Percentiles rank a stretch among this genome's conserved stretches.
These are phyloP conservation scores for Galaxea fascicularis DNA, from an alignment of 92 coral and sea anemone species.

Conservation along the genomic window DNA sequence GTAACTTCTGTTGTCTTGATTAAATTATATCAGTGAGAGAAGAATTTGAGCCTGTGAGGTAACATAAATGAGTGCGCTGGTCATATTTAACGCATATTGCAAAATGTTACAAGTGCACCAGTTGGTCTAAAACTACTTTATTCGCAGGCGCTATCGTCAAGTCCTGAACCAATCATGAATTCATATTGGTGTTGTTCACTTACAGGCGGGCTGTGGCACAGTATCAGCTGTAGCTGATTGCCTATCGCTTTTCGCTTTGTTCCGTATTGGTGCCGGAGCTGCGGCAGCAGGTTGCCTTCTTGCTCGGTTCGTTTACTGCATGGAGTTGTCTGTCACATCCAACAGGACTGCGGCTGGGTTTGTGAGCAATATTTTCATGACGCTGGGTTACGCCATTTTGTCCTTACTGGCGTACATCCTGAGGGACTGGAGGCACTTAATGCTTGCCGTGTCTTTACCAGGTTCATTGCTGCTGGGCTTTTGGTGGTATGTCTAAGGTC, in stretches of 20 bases:
- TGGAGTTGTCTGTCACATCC: conserved; percentile 76
- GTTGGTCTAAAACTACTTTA: neutral
- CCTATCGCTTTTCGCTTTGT: conserved; percentile 77
- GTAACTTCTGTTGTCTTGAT: no score
- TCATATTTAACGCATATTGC: neutral
- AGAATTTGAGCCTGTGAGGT: no score
- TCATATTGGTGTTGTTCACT: conserved; percentile 57
- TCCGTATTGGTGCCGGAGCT: conserved; percentile 83
- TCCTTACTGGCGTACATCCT: conserved; percentile 73
- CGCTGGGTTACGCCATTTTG: conserved; percentile 70
- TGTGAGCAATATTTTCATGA: conserved; percentile 74
- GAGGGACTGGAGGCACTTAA: conserved; percentile 80
- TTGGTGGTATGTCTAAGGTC: conserved; percentile 66
- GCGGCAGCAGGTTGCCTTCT: conserved; percentile 82
- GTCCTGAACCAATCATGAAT: neutral
- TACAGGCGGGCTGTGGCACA: conserved; percentile 68
- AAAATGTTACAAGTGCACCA: neutral
- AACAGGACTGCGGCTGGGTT: conserved; percentile 85
- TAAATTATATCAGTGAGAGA: no score
- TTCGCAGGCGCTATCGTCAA: neutral
- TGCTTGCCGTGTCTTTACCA: conserved; percentile 72
- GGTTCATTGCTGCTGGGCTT: conserved; percentile 56
- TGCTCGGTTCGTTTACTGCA: conserved; percentile 81
- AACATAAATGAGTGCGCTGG: no score
- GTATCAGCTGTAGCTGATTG: conserved; percentile 78